Evolutionary conservation across 2,888 invertebrate species (phyloP).

Genomic region (Sarcophaga rosellei): DNA sequence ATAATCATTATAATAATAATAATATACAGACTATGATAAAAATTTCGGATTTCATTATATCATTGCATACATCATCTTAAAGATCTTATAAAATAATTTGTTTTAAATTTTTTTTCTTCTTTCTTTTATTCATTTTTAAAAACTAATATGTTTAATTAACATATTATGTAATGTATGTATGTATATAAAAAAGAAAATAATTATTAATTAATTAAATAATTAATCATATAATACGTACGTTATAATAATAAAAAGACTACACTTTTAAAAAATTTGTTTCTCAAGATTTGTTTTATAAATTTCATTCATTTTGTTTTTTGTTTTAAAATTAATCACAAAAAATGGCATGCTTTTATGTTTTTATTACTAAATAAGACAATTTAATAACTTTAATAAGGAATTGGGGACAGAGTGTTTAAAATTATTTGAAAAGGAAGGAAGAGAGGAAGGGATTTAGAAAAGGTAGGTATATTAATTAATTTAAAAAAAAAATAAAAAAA

Average conservation of each 20-base stretch:
- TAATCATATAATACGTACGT: no score
- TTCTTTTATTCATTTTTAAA: slow-evolving; percentile 25
- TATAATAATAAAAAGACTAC: slow-evolving; percentile 44
- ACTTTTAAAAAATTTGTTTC: slow-evolving; percentile 45
- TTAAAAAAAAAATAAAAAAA: slow-evolving; percentile 29
- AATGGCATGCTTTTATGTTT: slow-evolving; percentile 54
- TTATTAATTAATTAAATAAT: not conserved
- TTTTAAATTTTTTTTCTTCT: not conserved
- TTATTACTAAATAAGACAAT: no score
- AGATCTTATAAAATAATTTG: slow-evolving; percentile 65
- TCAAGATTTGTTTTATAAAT: not conserved
- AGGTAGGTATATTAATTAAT: not conserved
- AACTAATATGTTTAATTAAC: slow-evolving; percentile 58
- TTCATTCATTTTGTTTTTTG: slow-evolving; percentile 31
- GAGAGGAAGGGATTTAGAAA: not conserved
- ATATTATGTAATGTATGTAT: slow-evolving; percentile 48
- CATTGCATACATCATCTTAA: slow-evolving; percentile 54
- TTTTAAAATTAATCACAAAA: slow-evolving; percentile 64
- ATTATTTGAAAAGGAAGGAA: no score
- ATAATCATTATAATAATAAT: no score
- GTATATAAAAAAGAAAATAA: slow-evolving; percentile 40
- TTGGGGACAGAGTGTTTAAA: no score
- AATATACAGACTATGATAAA: slow-evolving; percentile 9
- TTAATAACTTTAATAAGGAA: no score
- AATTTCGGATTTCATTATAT: slow-evolving; percentile 44